Evolutionary conservation across 2,888 invertebrate genomes (phyloP).

Genomic region (Noctua fimbriata): DNA sequence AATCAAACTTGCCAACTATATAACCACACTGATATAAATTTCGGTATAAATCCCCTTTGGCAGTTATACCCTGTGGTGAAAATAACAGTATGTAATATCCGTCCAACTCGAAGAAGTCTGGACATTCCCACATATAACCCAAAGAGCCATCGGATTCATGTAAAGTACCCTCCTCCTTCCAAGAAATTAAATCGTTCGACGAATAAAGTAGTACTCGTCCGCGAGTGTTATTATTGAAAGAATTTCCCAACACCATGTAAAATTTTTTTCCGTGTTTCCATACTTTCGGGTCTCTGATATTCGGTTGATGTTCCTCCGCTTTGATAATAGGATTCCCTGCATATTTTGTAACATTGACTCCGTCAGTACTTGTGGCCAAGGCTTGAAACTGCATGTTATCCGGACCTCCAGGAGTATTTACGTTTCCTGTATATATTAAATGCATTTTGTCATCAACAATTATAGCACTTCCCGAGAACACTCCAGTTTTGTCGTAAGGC

Average conservation of each 20-base stretch:
- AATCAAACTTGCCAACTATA: conserved; percentile 84
- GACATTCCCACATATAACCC: conserved; percentile 89
- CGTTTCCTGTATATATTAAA: conserved; percentile 83
- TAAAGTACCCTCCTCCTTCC: conserved; percentile 77
- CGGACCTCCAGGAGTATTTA: conserved; percentile 73
- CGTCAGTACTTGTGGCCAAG: conserved; percentile 80
- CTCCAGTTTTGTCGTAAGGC: conserved; percentile 80
- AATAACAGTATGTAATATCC: conserved; percentile 82
- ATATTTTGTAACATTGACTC: conserved; percentile 78
- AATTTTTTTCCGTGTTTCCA: conserved; percentile 79
- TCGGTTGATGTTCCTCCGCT: conserved; percentile 77
- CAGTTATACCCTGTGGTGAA: conserved; percentile 83
- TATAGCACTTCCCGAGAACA: conserved; percentile 88
- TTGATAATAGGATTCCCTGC: conserved; percentile 80
- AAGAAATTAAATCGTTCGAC: conserved; percentile 79
- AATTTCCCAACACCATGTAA: conserved; percentile 86
- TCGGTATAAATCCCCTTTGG: conserved; percentile 79
- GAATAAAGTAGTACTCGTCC: conserved; percentile 81
- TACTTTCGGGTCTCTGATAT: conserved; percentile 88
- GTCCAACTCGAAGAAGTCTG: conserved; percentile 85
- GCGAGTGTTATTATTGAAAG: conserved; percentile 74
- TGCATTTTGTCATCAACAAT: conserved; percentile 80
- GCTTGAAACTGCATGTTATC: conserved; percentile 80
- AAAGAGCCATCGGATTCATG: conserved; percentile 79
- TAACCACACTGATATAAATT: conserved; percentile 85